A percentile compares a stretch with the other conserved stretches of the same genome.
Conservation (phyloP, 2,888 invertebrate genomes). For the Lissocephala sabroskyi region DNA sequence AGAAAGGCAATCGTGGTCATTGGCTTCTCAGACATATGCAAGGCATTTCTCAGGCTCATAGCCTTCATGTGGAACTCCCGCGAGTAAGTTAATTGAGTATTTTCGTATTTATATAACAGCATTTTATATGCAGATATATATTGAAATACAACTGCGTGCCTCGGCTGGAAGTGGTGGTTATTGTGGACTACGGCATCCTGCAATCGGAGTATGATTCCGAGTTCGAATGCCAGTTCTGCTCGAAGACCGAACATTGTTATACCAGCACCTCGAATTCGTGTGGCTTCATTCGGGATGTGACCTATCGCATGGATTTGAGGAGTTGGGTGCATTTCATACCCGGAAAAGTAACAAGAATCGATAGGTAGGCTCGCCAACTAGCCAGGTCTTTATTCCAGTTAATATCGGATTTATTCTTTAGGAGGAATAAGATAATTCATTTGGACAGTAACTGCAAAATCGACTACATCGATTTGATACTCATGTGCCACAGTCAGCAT, state of each 20-base stretch:
- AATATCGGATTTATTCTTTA: too few relatives aligned
- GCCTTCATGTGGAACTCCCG: slow-evolving; percentile 53
- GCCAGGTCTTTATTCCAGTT: not conserved
- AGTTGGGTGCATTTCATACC: slow-evolving; percentile 51
- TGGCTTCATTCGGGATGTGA: slow-evolving; percentile 45
- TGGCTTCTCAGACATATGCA: slow-evolving; percentile 52
- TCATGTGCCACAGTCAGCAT: slow-evolving; percentile 38
- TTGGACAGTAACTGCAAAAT: slow-evolving; percentile 46
- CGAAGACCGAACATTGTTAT: slow-evolving; percentile 31
- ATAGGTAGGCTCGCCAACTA: slow-evolving; percentile 32
- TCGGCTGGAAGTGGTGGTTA: slow-evolving; percentile 44
- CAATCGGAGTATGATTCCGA: slow-evolving; percentile 51
- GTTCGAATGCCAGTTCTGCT: slow-evolving; percentile 37
- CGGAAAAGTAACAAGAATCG: slow-evolving; percentile 35
- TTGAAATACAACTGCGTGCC: slow-evolving; percentile 53
- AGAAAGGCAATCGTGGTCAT: slow-evolving; percentile 42
- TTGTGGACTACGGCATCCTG: slow-evolving; percentile 40
- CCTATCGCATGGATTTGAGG: slow-evolving; percentile 51
- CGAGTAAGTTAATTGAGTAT: slow-evolving; percentile 32
- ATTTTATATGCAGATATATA: too few relatives aligned
- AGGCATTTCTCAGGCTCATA: slow-evolving; percentile 52
- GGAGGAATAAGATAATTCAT: slow-evolving; percentile 27
- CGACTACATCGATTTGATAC: slow-evolving; percentile 48
- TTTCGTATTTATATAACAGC: too few relatives aligned
- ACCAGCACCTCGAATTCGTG: slow-evolving; percentile 30